A percentile compares a stretch with the other conserved stretches of the same genome.
Conservation (phyloP, 2,797 vertebrate species). For the Muscicapa striata region DNA sequence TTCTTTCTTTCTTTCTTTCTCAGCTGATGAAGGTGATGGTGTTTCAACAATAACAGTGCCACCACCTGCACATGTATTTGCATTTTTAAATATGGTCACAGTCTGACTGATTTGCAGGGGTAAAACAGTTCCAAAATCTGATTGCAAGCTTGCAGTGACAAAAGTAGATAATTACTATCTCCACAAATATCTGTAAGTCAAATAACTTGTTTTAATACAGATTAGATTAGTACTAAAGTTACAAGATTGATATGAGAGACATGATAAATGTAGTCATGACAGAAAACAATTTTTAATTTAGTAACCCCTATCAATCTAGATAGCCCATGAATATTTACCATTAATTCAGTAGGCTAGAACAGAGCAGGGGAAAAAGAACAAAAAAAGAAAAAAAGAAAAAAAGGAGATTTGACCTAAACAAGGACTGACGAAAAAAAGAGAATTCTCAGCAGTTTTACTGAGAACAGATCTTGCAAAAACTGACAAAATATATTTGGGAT, state of each 20-base stretch:
- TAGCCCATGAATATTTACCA: conserved; percentile 75
- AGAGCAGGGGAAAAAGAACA: not conserved
- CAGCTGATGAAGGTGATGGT: not conserved
- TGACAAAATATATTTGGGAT: not conserved
- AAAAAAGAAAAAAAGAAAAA: not conserved
- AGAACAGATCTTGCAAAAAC: not conserved
- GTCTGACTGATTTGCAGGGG: conserved; percentile 49
- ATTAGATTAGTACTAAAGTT: conserved; percentile 67
- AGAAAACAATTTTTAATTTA: conserved; percentile 79
- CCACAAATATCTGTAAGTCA: conserved; percentile 63
- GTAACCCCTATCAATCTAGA: conserved; percentile 74
- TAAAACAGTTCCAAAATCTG: conserved; percentile 48
- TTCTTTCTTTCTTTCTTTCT: not conserved
- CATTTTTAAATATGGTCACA: conserved; percentile 42
- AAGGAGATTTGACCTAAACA: conserved; percentile 41
- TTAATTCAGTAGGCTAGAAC: conserved; percentile 63
- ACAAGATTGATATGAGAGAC: conserved; percentile 44
- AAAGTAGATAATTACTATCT: conserved; percentile 70
- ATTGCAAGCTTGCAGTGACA: conserved; percentile 44
- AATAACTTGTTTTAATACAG: conserved; percentile 70
- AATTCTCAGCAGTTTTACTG: conserved; percentile 24
- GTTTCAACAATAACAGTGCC: not conserved
- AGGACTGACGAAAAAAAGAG: conserved; percentile 14
- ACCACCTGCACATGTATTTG: not conserved
- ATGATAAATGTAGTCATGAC: conserved; percentile 76